Conservation (phyloP, 2,113 vertebrate species). For the Galbula dea region DNA sequence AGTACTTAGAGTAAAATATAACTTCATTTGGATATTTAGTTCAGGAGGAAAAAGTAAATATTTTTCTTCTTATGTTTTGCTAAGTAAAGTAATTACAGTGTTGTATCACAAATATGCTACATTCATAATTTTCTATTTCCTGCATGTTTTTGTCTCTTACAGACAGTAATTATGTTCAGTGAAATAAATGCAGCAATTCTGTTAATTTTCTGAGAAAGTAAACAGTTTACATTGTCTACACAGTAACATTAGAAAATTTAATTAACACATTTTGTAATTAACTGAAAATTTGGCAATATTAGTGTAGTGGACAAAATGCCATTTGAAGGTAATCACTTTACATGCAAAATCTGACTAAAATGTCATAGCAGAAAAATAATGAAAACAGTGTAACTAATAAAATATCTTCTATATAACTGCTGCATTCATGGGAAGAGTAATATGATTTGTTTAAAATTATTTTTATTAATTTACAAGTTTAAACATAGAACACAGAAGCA, state of each 20-base stretch:
- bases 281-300: background rate
- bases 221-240: conserved; percentile 53
- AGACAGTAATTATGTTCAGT: conserved; percentile 29
- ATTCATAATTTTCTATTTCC: conserved; percentile 49
- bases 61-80: conserved; percentile 12
- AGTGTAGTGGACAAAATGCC: background rate
- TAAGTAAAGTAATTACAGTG: conserved; percentile 21
- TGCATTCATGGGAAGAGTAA: background rate
- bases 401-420: background rate
- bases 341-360: background rate
- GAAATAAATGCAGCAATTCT: conserved; percentile 6
- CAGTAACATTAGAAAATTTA: conserved; percentile 55
- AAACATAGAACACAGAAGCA: background rate
- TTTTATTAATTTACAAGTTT: background rate
- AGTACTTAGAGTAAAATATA: background rate
- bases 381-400: background rate
- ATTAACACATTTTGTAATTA: conserved; percentile 4
- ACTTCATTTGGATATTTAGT: conserved; percentile 3
- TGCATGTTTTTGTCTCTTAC: conserved; percentile 23
- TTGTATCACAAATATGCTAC: conserved; percentile 28
- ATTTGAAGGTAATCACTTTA: background rate
- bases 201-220: conserved; percentile 60
- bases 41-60: conserved; percentile 7
- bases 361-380: background rate
- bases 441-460: background rate